Evolutionary conservation across 2,888 invertebrate species (phyloP), one percentile per base, ranked within the genome.

Genomic region (Entomobrya multifasciata): DNA sequence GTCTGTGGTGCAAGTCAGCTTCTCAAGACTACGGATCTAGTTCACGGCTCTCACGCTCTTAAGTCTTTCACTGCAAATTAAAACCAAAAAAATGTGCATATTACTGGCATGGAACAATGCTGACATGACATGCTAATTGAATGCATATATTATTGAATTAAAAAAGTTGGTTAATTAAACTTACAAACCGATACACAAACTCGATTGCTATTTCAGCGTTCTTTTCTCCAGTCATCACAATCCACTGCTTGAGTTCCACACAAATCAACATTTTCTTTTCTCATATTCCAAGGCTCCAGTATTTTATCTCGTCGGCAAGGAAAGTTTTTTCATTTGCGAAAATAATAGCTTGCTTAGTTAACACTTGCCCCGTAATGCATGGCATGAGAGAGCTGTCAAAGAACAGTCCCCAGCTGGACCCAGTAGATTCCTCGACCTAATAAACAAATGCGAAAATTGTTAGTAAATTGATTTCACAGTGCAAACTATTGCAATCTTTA

Each of bases 331-430:
- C 41, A 11, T 17, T 65, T 11, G 62, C 87, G 78, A 90, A 90
- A 0, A 94, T 2, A 6, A 97, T 96, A 0, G 91, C 92, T 91
- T 97, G 96, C 0, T 94, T 93, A 0, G 94, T 94, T 1, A 97
- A 91, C 1, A 95, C 93, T 0, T 97, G 93, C 0, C 95, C 97
- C 0, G 36, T 11, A 0, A 93, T 92, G 0, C 97, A 91, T 86
- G 94, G 92, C 0, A 95, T 92, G 0, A 95, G 94, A 1, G 94
- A 93, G 0, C 93, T 92, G 0, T 94, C 94, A 44, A 96, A 93
- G 77, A 93, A 92, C 0, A 99, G 93, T 0, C 98, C 98, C 98
- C 98, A 99, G 60, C 95, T 95, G 0, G 93, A 92, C 1, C 98
- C 93, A 36, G n/a, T n/a, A n/a, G 97, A 94, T 88, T 94, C 92